A percentile compares a stretch with the other conserved stretches of the same genome.
Evolutionary conservation across 2,797 vertebrate genomes (phyloP).

Genomic region (Phrynocephalus guinanensis): DNA sequence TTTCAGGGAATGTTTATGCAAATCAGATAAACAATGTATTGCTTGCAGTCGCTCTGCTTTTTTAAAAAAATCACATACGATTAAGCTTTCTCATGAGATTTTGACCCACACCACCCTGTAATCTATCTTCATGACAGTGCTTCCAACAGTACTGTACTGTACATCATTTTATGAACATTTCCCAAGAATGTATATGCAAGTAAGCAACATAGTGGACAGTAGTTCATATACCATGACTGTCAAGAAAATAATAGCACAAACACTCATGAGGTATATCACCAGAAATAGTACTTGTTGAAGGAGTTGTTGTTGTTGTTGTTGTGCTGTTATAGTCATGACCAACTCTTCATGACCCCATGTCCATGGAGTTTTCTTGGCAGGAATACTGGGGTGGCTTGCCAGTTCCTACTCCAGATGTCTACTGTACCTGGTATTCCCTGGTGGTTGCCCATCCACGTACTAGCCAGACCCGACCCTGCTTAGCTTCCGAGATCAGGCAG

Average conservation of each 20-base stretch:
- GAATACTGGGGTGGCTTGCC: too few relatives aligned
- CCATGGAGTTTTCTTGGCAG: too few relatives aligned
- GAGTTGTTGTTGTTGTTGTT: too few relatives aligned
- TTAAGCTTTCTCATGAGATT: constrained; percentile 1
- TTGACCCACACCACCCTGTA: neutral
- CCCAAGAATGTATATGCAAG: neutral
- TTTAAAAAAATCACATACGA: neutral
- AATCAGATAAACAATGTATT: neutral
- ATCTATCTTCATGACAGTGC: neutral
- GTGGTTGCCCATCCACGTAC: too few relatives aligned
- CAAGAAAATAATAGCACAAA: neutral
- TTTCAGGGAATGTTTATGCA: neutral
- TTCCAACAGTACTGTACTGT: neutral
- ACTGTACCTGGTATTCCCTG: too few relatives aligned
- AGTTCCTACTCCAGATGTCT: too few relatives aligned
- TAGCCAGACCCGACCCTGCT: too few relatives aligned
- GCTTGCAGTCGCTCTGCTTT: neutral
- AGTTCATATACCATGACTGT: neutral
- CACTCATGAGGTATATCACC: neutral
- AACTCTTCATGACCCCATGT: too few relatives aligned
- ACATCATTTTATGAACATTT: neutral
- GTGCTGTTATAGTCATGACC: too few relatives aligned
- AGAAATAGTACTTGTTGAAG: neutral
- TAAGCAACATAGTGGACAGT: neutral
- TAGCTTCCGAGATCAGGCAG: too few relatives aligned